These are phyloP conservation scores for Trichomycterus rosablanca DNA, from an alignment of 2,113 vertebrate genomes.

Conservation along the genomic window DNA sequence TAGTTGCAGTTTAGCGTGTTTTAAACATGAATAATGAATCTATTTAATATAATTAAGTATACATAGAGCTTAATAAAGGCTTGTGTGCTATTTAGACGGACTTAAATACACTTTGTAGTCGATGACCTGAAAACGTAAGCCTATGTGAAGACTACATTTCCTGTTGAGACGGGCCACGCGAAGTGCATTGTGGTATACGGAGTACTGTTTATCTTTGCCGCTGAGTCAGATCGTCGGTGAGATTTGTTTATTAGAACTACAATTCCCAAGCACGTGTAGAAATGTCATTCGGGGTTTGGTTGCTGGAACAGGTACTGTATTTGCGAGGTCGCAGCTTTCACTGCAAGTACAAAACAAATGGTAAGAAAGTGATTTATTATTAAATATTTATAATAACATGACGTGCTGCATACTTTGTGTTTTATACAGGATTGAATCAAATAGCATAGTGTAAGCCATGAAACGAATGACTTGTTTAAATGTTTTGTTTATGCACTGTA, in stretches of 20 bases:
- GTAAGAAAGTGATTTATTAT: constrained; percentile 42
- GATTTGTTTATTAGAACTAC: constrained; percentile 48
- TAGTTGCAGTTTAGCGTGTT: not conserved
- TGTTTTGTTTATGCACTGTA: too few relatives aligned
- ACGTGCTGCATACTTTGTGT: not conserved
- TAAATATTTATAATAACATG: not conserved
- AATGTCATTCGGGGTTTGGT: constrained; percentile 34
- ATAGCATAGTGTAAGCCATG: not conserved
- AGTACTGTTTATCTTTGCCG: too few relatives aligned
- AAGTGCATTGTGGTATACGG: constrained; percentile 50
- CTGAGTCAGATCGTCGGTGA: fast-evolving
- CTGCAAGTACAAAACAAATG: constrained; percentile 53
- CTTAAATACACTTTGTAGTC: too few relatives aligned
- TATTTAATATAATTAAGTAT: too few relatives aligned
- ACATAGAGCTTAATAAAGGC: not conserved
- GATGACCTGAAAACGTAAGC: not conserved
- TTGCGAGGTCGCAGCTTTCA: constrained; percentile 54
- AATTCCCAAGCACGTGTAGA: constrained; percentile 43
- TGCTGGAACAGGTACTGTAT: constrained; percentile 50
- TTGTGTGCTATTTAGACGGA: not conserved
- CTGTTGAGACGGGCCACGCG: not conserved
- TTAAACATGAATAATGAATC: not conserved
- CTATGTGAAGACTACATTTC: constrained; percentile 38
- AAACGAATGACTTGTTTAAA: too few relatives aligned
- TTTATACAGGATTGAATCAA: not conserved